Evolutionary conservation across 1,140 invertebrate genomes (phyloP), one percentile per base, ranked within the genome.

Genomic region (Pogonus chalceus): DNA sequence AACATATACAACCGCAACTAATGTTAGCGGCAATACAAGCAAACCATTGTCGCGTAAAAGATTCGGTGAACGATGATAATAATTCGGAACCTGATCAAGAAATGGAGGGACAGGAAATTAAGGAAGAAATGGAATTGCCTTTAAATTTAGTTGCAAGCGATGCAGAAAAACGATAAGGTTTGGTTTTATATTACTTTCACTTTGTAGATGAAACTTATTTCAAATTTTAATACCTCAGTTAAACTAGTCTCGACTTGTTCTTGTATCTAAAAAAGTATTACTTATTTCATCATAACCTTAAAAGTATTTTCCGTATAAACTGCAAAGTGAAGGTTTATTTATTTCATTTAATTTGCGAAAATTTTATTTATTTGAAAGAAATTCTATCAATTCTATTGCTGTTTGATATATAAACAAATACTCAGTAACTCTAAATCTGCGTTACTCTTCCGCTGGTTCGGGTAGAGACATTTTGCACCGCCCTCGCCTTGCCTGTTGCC

Each of bases 1-100:
- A 67, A 39, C 72, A 75, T 56, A 62, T 75, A 18, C 72, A 73
- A 56, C 72, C 72, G 1, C 72, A 72, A 59, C 58, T 74, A 21
- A 67, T 73, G 52, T 71, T 73, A 64, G 71, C 72, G 0, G 63
- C 57, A 58, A 65, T 57, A 60, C 65, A 46, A 61, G 57, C 37
- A 57, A 56, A 9, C 58, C 60, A 43, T 61, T 61, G 0, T 58
- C 62, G 10, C 52, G 56, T n/a, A 60, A 55, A 10, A 61, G 62
- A 1, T 31, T 60, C 59, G 12, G 59, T 57, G n/a, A 65, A 66
- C 55, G 53, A 56, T 9, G 66, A 68, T 43, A 43, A 43, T 18
- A 18, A 10, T 21, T 65, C 64, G 0, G 68, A 69, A 23, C 64
- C 65, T n/a, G 68, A n/a, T n/a, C n/a, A n/a, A n/a, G n/a, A n/a